Conservation (phyloP, 2,888 invertebrate species). For the Agrotis segetum region DNA sequence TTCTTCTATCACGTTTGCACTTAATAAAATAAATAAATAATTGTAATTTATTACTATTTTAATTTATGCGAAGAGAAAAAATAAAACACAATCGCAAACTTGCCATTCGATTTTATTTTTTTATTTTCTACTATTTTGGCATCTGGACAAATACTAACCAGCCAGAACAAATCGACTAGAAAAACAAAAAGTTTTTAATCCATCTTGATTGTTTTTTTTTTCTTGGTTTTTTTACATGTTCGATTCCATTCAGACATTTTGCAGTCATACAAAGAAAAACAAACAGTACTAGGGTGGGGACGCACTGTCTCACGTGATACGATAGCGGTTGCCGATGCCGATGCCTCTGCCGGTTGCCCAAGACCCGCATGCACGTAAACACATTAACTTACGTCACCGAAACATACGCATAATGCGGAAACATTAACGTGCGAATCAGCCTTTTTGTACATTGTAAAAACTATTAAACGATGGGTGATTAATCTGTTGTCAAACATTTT, state of each 20-base stretch:
- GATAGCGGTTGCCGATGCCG: slow-evolving; percentile 24
- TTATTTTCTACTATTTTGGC: too few species aligned
- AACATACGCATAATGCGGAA: slow-evolving; percentile 74
- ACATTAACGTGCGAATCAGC: slow-evolving; percentile 66
- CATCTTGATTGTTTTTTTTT: background rate
- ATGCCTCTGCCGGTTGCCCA: slow-evolving; percentile 50
- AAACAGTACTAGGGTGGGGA: slow-evolving; percentile 38
- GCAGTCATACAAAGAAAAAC: slow-evolving; percentile 35
- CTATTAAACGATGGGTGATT: slow-evolving; percentile 48
- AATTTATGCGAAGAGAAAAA: background rate
- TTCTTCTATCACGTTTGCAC: background rate
- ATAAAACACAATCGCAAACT: slow-evolving; percentile 14
- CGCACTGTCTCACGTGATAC: slow-evolving; percentile 36
- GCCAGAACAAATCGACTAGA: background rate
- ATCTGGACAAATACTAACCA: too few species aligned
- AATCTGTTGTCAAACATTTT: slow-evolving; percentile 28
- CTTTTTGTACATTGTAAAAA: slow-evolving; percentile 63
- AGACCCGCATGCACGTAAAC: slow-evolving; percentile 74
- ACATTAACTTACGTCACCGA: slow-evolving; percentile 66
- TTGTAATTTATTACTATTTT: too few species aligned
- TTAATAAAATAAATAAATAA: background rate
- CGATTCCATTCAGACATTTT: slow-evolving; percentile 2
- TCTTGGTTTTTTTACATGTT: too few species aligned
- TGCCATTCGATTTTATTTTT: too few species aligned
- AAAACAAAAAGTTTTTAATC: slow-evolving; percentile 23